phyloP scores from a whole-genome alignment of 2,113 vertebrate genomes.

The Sardina pilchardus region DNA sequence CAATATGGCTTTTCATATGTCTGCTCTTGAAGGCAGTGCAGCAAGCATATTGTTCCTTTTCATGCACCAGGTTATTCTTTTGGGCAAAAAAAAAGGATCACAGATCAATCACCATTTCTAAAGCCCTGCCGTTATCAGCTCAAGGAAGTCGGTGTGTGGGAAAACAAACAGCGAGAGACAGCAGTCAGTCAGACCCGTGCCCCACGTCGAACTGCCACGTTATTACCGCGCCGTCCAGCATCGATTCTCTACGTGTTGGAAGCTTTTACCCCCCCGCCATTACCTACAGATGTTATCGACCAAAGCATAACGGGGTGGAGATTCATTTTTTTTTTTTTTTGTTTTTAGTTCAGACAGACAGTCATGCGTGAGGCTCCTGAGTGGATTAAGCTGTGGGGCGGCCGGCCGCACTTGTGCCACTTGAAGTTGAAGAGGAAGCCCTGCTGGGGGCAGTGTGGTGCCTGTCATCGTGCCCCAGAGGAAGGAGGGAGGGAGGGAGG shows the following conservation, averaged over 20 bases:
- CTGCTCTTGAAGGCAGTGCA: too few relatives aligned
- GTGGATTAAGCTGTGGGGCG: neutral
- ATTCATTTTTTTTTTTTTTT: too few relatives aligned
- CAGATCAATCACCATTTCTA: neutral
- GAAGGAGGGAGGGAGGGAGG: neutral
- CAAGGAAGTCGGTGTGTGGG: neutral
- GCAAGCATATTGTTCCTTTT: too few relatives aligned
- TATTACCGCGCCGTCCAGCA: neutral
- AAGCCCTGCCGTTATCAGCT: neutral
- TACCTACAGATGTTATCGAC: neutral
- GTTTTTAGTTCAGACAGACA: neutral
- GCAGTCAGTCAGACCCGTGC: neutral
- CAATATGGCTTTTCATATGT: too few relatives aligned
- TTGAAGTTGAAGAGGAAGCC: neutral
- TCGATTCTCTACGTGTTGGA: neutral
- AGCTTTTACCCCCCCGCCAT: neutral
- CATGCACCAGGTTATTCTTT: neutral
- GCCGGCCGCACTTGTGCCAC: neutral
- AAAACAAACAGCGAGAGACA: neutral
- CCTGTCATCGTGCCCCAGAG: neutral
- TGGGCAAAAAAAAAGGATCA: neutral
- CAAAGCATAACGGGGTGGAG: neutral
- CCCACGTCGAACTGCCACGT: neutral
- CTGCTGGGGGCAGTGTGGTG: conserved; percentile 7
- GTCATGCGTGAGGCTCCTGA: neutral